Evolutionary conservation across 2,888 invertebrate species (phyloP), one percentile per base, ranked within the genome.

Genomic region (Vanessa cardui): DNA sequence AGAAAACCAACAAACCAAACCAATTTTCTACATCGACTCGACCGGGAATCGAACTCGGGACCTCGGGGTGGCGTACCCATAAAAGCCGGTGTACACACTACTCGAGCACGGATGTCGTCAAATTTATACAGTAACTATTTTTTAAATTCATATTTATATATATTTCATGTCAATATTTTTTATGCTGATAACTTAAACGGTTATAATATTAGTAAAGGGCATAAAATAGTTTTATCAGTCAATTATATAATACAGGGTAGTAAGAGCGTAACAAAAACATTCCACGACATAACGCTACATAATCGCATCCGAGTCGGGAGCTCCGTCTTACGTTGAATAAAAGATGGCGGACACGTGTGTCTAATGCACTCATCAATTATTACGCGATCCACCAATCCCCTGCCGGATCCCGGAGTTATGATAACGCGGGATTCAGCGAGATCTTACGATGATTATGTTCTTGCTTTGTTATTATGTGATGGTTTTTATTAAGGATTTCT

Each of bases 291-390:
- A 39, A 39, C 64, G 45, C 62, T 62, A 64, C 64, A 54, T 69
- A 72, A 72, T 75, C 73, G 70, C 64, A 66, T 69, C 69, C 58
- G 67, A 68, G 70, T 26, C 72, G 72, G 18, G n/a, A 56, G 12
- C 33, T 56, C 56, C 56, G 70, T 75, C 75, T 73, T 76, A 70
- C 72, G 70, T 73, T 90, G 88, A 90, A 90, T 90, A 89, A 90
- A 88, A 89, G 82, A 89, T 90, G 84, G 75, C 78, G 74, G 82
- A 84, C 89, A 86, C 85, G 88, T 88, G 90, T 90, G 84, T 84
- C 88, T 91, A 90, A 90, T 91, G 90, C 89, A 90, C 81, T 89
- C 91, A 90, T 91, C 88, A 85, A 90, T 91, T 91, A 91, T 91
- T 90, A 83, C 80, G 68, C 73, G 68, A 69, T 75, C 75, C 75